phyloP scores from a whole-genome alignment of 2,888 invertebrate genomes.

The Rhagium mordax region DNA sequence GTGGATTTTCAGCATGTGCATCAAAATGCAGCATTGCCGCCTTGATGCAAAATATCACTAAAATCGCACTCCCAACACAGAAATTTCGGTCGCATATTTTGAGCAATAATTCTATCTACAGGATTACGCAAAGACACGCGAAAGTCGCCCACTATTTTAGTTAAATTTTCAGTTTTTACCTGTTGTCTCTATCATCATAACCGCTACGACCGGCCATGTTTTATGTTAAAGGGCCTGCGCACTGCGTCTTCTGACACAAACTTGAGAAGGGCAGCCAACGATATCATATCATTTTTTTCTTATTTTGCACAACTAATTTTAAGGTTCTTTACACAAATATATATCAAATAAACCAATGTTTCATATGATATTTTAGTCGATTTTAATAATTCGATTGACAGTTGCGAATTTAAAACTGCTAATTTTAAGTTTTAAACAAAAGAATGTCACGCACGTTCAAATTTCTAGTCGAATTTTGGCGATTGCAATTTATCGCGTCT shows the following conservation, averaged over 20 bases:
- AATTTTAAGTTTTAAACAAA: constrained; percentile 33
- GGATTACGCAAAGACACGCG: constrained; percentile 34
- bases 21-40: constrained; percentile 50
- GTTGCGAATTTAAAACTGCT: constrained; percentile 35
- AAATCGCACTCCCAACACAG: constrained; percentile 30
- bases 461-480: constrained; percentile 19
- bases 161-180: constrained; percentile 73
- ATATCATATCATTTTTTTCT: constrained; percentile 58
- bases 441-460: constrained; percentile 16
- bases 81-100: constrained; percentile 16
- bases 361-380: constrained; percentile 1
- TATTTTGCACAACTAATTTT: constrained; percentile 44
- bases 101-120: constrained; percentile 7
- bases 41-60: constrained; percentile 40
- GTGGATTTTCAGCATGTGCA: constrained; percentile 55
- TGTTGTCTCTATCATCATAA: constrained; percentile 86
- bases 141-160: constrained; percentile 38
- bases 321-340: constrained; percentile 1
- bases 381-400: constrained; percentile 31
- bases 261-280: constrained; percentile 57
- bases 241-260: constrained; percentile 51
- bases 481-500: background rate
- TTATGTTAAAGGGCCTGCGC: constrained; percentile 68
- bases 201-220: constrained; percentile 93
- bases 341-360: constrained; percentile 13